Conservation (phyloP, 2,888 invertebrate genomes). For the Prenolepis imparis region DNA sequence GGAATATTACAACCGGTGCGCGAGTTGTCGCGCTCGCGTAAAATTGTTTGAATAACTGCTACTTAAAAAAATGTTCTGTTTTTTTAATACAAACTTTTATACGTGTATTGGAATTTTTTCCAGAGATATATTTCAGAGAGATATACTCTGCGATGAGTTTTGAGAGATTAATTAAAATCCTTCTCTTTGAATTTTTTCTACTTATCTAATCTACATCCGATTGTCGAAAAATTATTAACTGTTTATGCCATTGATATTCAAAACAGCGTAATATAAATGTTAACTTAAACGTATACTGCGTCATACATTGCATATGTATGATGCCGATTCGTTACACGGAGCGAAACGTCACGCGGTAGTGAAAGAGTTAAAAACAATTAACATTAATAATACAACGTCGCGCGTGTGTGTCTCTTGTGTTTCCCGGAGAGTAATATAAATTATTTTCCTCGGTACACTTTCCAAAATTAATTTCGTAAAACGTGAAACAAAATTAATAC, state of each 20-base stretch:
- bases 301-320: conserved; percentile 21
- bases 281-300: conserved; percentile 8
- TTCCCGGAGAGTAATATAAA: neutral
- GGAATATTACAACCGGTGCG: neutral
- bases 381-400: conserved; percentile 36
- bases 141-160: neutral
- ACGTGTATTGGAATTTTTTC: neutral
- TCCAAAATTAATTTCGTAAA: conserved; percentile 30
- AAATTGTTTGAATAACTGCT: neutral
- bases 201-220: neutral
- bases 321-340: conserved; percentile 4
- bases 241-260: neutral
- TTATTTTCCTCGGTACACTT: conserved; percentile 30
- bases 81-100: neutral
- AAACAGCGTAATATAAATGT: conserved; percentile 18
- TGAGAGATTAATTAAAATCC: neutral
- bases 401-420: neutral
- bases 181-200: neutral
- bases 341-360: neutral
- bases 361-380: conserved; percentile 36
- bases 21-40: neutral
- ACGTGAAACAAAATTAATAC: conserved; percentile 20
- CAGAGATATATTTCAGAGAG: too few relatives aligned
- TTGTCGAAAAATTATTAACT: neutral
- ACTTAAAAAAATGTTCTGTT: neutral